Percentiles rank a stretch among this genome's conserved stretches.
These are phyloP conservation scores for Hyperoodon ampullatus DNA, from an alignment of 2,113 vertebrate genomes.

Conservation along the genomic window DNA sequence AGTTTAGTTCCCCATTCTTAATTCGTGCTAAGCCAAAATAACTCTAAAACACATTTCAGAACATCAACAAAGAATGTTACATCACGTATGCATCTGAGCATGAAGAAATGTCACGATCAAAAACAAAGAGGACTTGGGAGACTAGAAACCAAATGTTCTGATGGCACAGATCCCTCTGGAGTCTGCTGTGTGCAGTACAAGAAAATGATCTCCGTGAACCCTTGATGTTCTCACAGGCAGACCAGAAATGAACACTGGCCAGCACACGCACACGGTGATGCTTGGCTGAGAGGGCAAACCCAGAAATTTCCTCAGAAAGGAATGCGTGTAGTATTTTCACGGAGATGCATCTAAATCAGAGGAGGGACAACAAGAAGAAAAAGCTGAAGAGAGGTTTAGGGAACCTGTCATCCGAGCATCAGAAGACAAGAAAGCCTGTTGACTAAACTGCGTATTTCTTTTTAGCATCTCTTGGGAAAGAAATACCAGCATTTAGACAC, in stretches of 20 bases:
- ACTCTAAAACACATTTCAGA: constrained; percentile 77
- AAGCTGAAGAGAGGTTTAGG: background rate
- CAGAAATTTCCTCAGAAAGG: background rate
- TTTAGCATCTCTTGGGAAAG: background rate
- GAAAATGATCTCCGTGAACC: background rate
- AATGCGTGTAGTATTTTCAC: background rate
- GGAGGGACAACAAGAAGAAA: background rate
- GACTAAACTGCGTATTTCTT: background rate
- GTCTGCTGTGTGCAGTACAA: background rate
- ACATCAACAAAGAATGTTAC: constrained; percentile 80
- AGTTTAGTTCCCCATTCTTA: constrained; percentile 70
- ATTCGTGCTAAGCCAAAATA: constrained; percentile 76
- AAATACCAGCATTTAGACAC: background rate
- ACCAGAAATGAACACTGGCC: background rate
- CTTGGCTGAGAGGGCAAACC: background rate
- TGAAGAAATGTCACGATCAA: constrained; percentile 81
- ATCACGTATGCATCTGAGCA: constrained; percentile 79
- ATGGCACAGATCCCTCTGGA: constrained; percentile 65
- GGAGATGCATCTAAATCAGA: background rate
- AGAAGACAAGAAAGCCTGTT: background rate
- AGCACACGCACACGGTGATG: rapidly evolving
- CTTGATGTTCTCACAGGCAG: background rate
- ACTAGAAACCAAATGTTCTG: constrained; percentile 78
- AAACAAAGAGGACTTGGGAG: constrained; percentile 77
- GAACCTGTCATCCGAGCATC: background rate